phyloP scores from a whole-genome alignment of 2,888 invertebrate genomes.

The Cryptocheilus praepositus region DNA sequence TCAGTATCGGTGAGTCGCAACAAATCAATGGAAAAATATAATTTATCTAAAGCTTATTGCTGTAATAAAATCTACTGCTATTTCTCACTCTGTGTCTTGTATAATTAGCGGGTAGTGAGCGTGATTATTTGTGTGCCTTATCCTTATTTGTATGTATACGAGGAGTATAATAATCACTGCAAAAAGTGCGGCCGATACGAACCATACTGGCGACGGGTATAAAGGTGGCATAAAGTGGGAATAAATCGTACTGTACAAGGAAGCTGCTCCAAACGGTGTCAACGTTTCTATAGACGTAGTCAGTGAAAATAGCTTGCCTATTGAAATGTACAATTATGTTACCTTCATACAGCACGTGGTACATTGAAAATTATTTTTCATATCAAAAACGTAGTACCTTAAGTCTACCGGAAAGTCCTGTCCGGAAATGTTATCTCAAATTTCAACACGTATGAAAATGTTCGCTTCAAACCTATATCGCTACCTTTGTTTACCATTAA shows the following conservation, averaged over 20 bases:
- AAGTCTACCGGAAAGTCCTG: too few relatives aligned
- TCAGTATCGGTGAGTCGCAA: too few relatives aligned
- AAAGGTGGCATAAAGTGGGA: conserved; percentile 62
- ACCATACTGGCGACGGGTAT: conserved; percentile 68
- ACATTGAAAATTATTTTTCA: too few relatives aligned
- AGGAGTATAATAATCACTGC: conserved; percentile 49
- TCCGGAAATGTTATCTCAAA: too few relatives aligned
- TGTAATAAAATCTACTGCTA: neutral
- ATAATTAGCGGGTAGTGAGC: conserved; percentile 33
- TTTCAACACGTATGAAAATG: too few relatives aligned
- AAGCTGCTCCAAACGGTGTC: conserved; percentile 79
- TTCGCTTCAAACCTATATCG: too few relatives aligned
- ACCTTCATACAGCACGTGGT: neutral
- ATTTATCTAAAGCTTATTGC: conserved; percentile 1
- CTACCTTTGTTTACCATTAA: too few relatives aligned
- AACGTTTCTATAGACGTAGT: conserved; percentile 81
- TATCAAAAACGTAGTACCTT: too few relatives aligned
- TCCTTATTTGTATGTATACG: conserved; percentile 47
- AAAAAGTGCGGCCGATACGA: conserved; percentile 59
- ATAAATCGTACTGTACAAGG: conserved; percentile 82
- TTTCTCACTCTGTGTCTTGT: conserved; percentile 14
- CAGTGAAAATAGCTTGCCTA: conserved; percentile 82
- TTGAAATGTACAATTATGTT: conserved; percentile 29
- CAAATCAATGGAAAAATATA: too few relatives aligned
- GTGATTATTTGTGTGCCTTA: conserved; percentile 20